phyloP scores from a whole-genome alignment of 2,797 vertebrate species.

The Myripristis murdjan region DNA sequence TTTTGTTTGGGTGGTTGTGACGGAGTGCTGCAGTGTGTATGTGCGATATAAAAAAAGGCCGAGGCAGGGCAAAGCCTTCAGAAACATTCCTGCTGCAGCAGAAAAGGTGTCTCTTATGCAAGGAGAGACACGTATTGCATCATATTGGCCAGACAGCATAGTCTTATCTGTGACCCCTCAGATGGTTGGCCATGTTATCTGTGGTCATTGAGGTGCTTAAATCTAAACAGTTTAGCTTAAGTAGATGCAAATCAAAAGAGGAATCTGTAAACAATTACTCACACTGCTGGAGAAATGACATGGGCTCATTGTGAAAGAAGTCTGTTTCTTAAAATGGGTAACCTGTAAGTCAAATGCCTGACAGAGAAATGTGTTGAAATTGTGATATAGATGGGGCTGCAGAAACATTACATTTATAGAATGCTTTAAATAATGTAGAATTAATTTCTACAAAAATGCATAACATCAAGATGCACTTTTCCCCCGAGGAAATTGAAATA shows the following conservation, averaged over 20 bases:
- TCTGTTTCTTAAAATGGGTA: not conserved
- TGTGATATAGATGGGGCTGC: too few relatives aligned
- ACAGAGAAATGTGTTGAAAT: too few relatives aligned
- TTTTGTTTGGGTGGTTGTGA: slow-evolving; percentile 65
- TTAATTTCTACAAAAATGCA: not conserved
- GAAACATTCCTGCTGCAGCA: slow-evolving; percentile 47
- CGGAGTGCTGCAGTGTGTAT: slow-evolving; percentile 35
- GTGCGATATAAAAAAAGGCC: not conserved
- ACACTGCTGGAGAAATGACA: not conserved
- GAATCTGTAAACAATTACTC: not conserved
- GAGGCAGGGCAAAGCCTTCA: slow-evolving; percentile 53
- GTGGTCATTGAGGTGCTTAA: not conserved
- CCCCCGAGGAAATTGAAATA: too few relatives aligned
- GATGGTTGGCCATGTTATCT: not conserved
- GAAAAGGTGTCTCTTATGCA: slow-evolving; percentile 45
- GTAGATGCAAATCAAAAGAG: not conserved
- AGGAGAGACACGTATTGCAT: slow-evolving; percentile 33
- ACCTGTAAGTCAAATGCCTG: too few relatives aligned
- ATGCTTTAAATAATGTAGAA: not conserved
- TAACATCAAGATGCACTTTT: too few relatives aligned
- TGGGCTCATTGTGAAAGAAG: not conserved
- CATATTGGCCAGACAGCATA: not conserved
- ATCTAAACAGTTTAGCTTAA: not conserved
- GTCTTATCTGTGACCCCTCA: slow-evolving; percentile 8
- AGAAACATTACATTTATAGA: not conserved